Evolutionary conservation across 2,113 vertebrate species (phyloP).

Genomic region (Neodon shergylaensis): DNA sequence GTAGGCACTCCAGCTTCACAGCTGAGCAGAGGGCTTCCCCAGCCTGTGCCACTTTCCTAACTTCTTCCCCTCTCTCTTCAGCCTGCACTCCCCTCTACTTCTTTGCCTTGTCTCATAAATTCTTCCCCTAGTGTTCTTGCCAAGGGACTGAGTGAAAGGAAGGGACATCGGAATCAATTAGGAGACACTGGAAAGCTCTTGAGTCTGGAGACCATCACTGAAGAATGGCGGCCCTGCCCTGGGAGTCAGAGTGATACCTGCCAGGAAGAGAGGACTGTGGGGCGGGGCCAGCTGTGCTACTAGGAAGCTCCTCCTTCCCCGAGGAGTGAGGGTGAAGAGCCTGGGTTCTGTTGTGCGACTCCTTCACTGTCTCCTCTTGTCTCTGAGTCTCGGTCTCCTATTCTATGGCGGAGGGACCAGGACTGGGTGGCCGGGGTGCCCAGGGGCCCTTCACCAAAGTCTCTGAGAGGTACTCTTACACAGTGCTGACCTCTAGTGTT

Average conservation of each 20-base stretch:
- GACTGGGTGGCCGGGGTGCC: neutral
- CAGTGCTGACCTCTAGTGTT: neutral
- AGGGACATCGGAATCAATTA: neutral
- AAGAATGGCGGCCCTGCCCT: neutral
- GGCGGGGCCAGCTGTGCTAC: neutral
- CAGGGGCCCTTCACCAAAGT: neutral
- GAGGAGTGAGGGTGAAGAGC: neutral
- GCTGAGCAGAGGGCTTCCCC: neutral
- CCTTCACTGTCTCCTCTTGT: neutral
- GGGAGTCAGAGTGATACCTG: neutral
- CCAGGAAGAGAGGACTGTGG: neutral
- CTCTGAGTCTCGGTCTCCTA: neutral
- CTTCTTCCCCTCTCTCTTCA: no score
- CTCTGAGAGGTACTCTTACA: neutral
- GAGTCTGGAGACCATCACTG: neutral
- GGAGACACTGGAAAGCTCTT: neutral
- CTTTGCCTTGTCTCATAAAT: conserved; percentile 20
- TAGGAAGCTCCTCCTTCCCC: neutral
- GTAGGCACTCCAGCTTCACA: neutral
- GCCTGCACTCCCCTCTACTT: accelerated
- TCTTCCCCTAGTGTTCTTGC: neutral
- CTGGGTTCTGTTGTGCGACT: neutral
- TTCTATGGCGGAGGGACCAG: neutral
- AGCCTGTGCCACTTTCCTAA: neutral
- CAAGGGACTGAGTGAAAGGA: conserved; percentile 66